Base-by-base conservation (phyloP, 92 coral and sea anemone species). In the Epizoanthus stellaris region DNA sequence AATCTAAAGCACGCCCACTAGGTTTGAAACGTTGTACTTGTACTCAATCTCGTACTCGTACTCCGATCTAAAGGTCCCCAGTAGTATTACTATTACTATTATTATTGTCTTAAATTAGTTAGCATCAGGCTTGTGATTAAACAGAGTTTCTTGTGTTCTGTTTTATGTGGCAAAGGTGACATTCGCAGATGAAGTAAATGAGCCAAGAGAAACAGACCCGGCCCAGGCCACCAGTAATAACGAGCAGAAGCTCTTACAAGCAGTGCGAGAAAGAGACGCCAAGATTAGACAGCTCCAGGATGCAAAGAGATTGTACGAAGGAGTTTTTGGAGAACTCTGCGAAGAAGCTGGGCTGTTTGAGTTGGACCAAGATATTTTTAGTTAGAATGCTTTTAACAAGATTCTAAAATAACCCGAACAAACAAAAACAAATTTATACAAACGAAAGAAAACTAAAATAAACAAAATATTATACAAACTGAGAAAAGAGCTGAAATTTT, bases 321-420 rank as follows among this genome's bases (percentile, higher is more conserved):
- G 86, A 47, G 90, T 94, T 2, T 81, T 94, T 52, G 91, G 95
- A 7, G 98, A 94, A 58, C 93, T 94, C 70, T 89, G 98, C 52
- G 95, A 94, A 30, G 98, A 92, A 69, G 98, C 98, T 1, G 98
- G 98, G n/a, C 92, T 94, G 19, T 94, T 94, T 63, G 98, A 94
- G 62, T 88, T 94, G 19, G 95, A 94, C 75, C 91, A 88, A 49
- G 89, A 94, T 71, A 67, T 79, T 13, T 79, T 64, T 45, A 63
- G 83, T 19, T 79, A 79, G 34, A 63, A 21, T 36, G 56, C 49
- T 52, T 52, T 52, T 52, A 10, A 1, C 49, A 43, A 43, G 49
- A 45, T 45, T 45, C 52, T 5, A 9, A 45, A 45, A 45, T 6
- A 9, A 4, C 9, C 9, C 52, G 0, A 45, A 9, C 52, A 45